Percentiles rank a stretch among this genome's conserved stretches.
These are phyloP conservation scores for Andrena bucephala DNA, from an alignment of 2,888 invertebrate species.

Conservation along the genomic window DNA sequence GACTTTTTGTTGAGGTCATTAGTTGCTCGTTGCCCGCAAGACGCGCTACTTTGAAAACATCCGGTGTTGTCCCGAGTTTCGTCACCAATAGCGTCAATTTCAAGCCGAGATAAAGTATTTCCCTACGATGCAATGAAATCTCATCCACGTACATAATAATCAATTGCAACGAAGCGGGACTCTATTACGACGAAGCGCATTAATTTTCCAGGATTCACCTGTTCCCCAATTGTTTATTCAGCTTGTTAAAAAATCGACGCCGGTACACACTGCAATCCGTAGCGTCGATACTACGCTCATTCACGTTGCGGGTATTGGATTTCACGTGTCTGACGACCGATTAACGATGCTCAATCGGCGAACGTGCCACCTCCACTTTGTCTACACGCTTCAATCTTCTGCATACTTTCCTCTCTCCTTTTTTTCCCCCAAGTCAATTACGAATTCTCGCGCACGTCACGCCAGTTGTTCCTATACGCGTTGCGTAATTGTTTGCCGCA, in stretches of 20 bases:
- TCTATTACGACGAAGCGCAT: too few relatives aligned
- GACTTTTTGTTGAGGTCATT: constrained; percentile 39
- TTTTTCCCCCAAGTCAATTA: not conserved
- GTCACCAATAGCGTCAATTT: constrained; percentile 24
- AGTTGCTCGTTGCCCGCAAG: constrained; percentile 17
- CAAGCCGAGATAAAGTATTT: constrained; percentile 20
- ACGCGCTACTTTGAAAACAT: constrained; percentile 46
- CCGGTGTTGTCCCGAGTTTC: constrained; percentile 40
- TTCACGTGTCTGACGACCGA: constrained; percentile 11
- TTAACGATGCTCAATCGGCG: not conserved
- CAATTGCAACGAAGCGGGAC: too few relatives aligned
- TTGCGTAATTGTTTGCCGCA: constrained; percentile 7
- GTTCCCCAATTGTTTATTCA: not conserved
- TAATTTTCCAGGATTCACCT: not conserved
- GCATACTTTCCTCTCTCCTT: not conserved
- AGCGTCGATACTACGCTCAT: not conserved
- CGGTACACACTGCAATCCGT: not conserved
- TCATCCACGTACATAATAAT: not conserved
- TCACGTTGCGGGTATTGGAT: constrained; percentile 9
- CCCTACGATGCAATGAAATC: not conserved
- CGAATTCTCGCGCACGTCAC: not conserved
- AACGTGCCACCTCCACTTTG: not conserved
- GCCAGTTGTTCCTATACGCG: too few relatives aligned
- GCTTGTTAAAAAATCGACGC: constrained; percentile 2
- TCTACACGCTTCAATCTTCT: too few relatives aligned